These are phyloP conservation scores for Gandaritis pyraliata DNA, from an alignment of 2,888 invertebrate species.

Conservation along the genomic window DNA sequence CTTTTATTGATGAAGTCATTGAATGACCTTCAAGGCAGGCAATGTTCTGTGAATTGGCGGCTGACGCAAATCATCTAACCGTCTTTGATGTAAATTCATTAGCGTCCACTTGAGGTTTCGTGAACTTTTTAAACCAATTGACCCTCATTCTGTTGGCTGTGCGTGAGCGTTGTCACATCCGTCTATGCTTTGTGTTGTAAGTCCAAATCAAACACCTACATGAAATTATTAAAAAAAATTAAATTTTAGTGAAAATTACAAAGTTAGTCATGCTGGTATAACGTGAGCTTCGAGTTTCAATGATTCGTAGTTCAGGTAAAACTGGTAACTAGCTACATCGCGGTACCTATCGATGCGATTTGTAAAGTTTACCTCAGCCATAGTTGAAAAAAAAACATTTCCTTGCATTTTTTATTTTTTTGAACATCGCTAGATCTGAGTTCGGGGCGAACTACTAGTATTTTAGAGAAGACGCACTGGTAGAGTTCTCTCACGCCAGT, in stretches of 20 bases:
- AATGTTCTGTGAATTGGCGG: constrained; percentile 46
- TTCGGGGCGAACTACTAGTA: no score
- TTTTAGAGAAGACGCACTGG: neutral
- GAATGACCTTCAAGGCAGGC: constrained; percentile 46
- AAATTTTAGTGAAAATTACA: no score
- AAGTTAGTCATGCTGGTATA: no score
- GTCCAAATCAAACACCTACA: neutral
- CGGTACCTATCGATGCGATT: no score
- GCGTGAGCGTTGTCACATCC: constrained; percentile 61
- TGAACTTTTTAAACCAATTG: constrained; percentile 72
- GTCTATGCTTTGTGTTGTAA: constrained; percentile 22
- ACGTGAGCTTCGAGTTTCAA: no score
- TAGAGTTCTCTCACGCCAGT: neutral
- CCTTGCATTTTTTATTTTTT: no score
- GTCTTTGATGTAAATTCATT: constrained; percentile 70
- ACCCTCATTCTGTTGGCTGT: constrained; percentile 62
- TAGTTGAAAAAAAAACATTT: no score
- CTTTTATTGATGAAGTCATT: constrained; percentile 34
- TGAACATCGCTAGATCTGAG: no score
- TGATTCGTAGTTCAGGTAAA: no score
- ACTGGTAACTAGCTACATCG: no score
- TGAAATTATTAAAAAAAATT: no score
- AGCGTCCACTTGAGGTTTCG: constrained; percentile 69
- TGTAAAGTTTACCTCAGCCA: no score
- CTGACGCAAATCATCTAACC: constrained; percentile 70